Conservation (phyloP, 35 echinoderm and acorn worm genomes). For the Apostichopus parvimensis region DNA sequence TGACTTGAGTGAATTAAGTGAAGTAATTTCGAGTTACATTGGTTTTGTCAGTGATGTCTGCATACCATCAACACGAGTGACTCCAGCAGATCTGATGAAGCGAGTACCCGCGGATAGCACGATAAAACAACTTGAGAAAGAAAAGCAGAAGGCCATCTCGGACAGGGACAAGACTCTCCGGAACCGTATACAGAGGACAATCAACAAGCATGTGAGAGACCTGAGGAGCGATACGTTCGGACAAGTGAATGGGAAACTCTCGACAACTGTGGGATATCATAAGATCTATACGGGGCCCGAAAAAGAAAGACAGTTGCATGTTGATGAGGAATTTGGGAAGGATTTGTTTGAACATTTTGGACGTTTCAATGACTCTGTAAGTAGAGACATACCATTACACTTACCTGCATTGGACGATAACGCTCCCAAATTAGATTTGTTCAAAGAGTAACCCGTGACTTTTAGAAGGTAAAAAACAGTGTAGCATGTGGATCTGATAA, state of each 20-base stretch:
- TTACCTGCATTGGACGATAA: too few relatives aligned
- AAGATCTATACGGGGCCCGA: neutral
- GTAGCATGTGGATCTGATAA: too few relatives aligned
- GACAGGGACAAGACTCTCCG: neutral
- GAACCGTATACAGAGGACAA: neutral
- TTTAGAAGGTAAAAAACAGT: too few relatives aligned
- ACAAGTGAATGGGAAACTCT: neutral
- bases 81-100: neutral
- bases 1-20: neutral
- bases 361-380: too few relatives aligned
- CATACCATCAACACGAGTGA: neutral
- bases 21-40: constrained; percentile 3
- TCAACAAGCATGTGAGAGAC: neutral
- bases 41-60: neutral
- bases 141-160: neutral
- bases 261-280: neutral
- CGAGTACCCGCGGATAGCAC: neutral
- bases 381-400: too few relatives aligned
- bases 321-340: too few relatives aligned
- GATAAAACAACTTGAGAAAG: constrained; percentile 10
- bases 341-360: too few relatives aligned
- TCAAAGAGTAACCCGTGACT: too few relatives aligned
- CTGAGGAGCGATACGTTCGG: neutral
- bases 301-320: neutral
- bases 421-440: too few relatives aligned